These are phyloP conservation scores for Drosophila mettleri DNA, from an alignment of 2,888 invertebrate genomes.

Conservation along the genomic window DNA sequence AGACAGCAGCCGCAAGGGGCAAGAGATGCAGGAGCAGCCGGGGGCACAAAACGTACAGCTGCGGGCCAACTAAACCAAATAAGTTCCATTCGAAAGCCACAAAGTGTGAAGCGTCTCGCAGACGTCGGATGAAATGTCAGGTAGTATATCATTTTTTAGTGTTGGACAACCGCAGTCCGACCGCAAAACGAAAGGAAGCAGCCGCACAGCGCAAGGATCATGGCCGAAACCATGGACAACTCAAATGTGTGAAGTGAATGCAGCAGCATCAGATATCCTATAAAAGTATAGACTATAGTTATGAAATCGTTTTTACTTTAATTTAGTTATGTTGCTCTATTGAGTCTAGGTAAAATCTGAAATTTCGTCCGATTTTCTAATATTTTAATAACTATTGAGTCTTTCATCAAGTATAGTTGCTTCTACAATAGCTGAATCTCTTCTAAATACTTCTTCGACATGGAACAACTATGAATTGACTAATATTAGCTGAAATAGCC, in stretches of 20 bases:
- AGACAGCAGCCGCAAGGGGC: conserved; percentile 18
- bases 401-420: too few relatives aligned
- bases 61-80: conserved; percentile 39
- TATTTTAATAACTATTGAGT: too few relatives aligned
- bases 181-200: conserved; percentile 53
- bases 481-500: background rate
- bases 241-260: background rate
- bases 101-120: conserved; percentile 55
- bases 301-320: background rate
- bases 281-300: too few relatives aligned
- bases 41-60: background rate
- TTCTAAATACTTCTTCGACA: too few relatives aligned
- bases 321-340: background rate
- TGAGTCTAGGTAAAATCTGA: too few relatives aligned
- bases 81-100: conserved; percentile 67
- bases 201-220: conserved; percentile 34
- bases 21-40: background rate
- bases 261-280: background rate
- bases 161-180: conserved; percentile 56
- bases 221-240: conserved; percentile 2
- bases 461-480: too few relatives aligned
- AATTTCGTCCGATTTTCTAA: too few relatives aligned
- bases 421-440: too few relatives aligned
- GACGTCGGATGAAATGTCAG: conserved; percentile 51
- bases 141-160: conserved; percentile 74